Base-by-base conservation (phyloP, 2,797 vertebrate species). In the Geotrypetes seraphini region DNA sequence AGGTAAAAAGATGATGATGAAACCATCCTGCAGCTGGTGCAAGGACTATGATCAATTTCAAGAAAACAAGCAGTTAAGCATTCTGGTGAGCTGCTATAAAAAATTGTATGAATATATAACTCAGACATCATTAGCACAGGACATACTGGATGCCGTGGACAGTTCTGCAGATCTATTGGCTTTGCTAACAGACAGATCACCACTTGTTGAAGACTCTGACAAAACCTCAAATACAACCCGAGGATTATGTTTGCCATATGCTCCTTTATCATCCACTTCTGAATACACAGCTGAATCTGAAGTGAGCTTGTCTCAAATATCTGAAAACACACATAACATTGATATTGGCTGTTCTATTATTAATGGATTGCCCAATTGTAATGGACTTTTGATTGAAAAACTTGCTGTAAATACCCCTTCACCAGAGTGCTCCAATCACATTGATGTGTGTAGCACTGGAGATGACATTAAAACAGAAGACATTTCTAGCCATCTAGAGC, bases 1-100 rank as follows among this genome's bases (percentile, higher is more conserved):
- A 72, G 96, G 96, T 53, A 93, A 91, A 76, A 91, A 95, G 85
- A 99, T 99, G 96, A 94, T 92, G 88, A 91, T 99, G 84, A 97
- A 95, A 70, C 96, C 94, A 4, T 96, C 96, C 16, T 99, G 96
- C 61, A 97, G 93, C 60, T 99, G 96, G 94, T 98, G 96, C 71
- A 99, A 98, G 70, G 94, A 98, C 86, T 96, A 97, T 25, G 90
- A 92, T 51, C 90, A 93, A 73, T 99, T 98, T 42, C 86, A 92
- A 73, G 94, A 97, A 58, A 99, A 97, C 60, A 75, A 85, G 63
- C 96, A 98, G 75, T 81, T 99, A 34, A 92, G 89, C 57, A 79
- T 99, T 67, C 71, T 99, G 7, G 96, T 99, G 60, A 89, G 85
- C 63, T 97, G 93, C 76, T 99, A 98, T 81, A 89, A 86, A 77